These are phyloP conservation scores for Crypturellus undulatus DNA, from an alignment of 2,113 vertebrate species.

Conservation along the genomic window DNA sequence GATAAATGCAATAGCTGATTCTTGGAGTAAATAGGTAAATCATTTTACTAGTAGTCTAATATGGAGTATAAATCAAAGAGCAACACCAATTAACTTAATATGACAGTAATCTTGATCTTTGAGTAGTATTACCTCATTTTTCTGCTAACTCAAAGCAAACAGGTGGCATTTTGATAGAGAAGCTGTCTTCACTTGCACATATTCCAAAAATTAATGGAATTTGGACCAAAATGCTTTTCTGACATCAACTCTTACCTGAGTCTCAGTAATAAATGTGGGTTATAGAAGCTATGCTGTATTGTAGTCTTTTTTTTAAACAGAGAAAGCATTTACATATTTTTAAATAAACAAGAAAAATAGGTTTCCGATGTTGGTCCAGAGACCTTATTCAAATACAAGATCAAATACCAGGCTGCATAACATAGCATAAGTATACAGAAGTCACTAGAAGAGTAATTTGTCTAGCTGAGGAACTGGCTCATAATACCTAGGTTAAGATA, in stretches of 20 bases:
- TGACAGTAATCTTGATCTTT: not conserved
- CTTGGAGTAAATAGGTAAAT: not conserved
- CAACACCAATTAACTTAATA: not conserved
- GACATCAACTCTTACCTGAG: not conserved
- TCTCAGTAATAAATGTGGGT: accelerated
- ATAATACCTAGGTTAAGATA: not conserved
- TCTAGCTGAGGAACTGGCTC: not conserved
- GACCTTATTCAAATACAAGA: not conserved
- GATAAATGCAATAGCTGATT: not conserved
- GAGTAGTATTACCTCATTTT: not conserved
- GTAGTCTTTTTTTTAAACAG: not conserved
- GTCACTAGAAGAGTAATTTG: not conserved
- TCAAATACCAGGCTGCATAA: not conserved
- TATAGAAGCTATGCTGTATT: not conserved
- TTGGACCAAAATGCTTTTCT: not conserved
- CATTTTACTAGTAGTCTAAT: not conserved
- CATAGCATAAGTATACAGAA: not conserved
- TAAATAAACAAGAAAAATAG: not conserved
- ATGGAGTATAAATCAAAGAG: not conserved
- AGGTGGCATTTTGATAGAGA: not conserved
- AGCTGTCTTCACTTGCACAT: not conserved
- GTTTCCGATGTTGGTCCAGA: not conserved
- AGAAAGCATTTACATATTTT: not conserved
- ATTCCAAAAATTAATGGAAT: not conserved
- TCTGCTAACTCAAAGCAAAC: not conserved